These are phyloP conservation scores for Anoura caudifer DNA, from an alignment of 2,113 vertebrate species.

Conservation along the genomic window DNA sequence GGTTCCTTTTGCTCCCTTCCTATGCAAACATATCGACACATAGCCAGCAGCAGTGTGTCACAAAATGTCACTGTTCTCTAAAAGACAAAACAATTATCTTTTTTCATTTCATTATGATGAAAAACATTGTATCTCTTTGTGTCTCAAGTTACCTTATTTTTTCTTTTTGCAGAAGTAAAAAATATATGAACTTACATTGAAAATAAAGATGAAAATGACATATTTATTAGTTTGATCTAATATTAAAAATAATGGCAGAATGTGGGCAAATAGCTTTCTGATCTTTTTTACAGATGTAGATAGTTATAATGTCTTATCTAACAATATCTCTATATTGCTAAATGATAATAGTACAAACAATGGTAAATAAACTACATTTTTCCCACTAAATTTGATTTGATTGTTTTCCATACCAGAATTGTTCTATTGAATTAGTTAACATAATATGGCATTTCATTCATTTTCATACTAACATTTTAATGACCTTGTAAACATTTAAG, in stretches of 20 bases:
- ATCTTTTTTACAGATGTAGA: not conserved
- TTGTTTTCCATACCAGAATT: not conserved
- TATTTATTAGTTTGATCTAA: not conserved
- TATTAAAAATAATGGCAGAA: not conserved
- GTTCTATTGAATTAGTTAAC: not conserved
- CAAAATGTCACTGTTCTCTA: not conserved
- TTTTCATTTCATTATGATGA: not conserved
- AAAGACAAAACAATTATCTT: not conserved
- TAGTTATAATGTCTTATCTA: not conserved
- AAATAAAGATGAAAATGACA: not conserved
- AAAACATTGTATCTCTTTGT: not conserved
- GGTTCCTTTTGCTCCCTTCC: no score
- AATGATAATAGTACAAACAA: not conserved
- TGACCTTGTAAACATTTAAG: not conserved
- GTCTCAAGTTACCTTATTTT: not conserved
- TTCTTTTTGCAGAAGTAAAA: not conserved
- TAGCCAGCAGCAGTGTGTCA: not conserved
- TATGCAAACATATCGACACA: not conserved
- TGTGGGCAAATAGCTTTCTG: not conserved
- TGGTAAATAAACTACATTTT: not conserved
- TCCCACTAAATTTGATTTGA: not conserved
- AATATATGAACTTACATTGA: not conserved
- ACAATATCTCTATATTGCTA: not conserved
- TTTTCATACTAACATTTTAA: not conserved
- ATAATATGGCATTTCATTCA: not conserved